Evolutionary conservation across 1,140 invertebrate species (phyloP).

Genomic region (Aphidius gifuensis): DNA sequence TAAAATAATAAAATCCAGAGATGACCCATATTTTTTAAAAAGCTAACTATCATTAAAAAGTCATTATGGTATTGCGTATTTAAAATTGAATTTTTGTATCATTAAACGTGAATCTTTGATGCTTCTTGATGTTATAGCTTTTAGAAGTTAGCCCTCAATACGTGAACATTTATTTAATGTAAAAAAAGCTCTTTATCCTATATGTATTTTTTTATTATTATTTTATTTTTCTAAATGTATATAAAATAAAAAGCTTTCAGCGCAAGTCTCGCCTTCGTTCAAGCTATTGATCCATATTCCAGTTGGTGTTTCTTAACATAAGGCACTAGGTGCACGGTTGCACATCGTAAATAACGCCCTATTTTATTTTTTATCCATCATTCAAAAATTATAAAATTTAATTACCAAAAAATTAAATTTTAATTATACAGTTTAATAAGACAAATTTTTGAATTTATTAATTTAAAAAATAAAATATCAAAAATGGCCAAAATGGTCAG

Average conservation of each 20-base stretch:
- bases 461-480: not conserved
- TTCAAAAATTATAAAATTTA: not conserved
- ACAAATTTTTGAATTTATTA: not conserved
- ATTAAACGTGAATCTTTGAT: too few relatives aligned
- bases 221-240: not conserved
- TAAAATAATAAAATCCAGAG: too few relatives aligned
- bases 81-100: too few relatives aligned
- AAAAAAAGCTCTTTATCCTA: not conserved
- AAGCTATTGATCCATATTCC: slow-evolving; percentile 40
- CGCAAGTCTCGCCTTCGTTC: slow-evolving; percentile 28
- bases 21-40: too few relatives aligned
- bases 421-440: not conserved
- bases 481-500: slow-evolving; percentile 34
- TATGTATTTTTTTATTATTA: too few relatives aligned
- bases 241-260: slow-evolving; percentile 2
- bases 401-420: slow-evolving; percentile 4
- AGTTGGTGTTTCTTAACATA: slow-evolving; percentile 16
- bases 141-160: too few relatives aligned
- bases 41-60: too few relatives aligned
- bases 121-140: too few relatives aligned
- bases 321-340: slow-evolving; percentile 26
- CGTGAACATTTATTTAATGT: not conserved
- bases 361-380: not conserved
- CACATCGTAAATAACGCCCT: slow-evolving; percentile 41
- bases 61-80: too few relatives aligned